Base-by-base conservation (phyloP, 2,113 vertebrate species). In the Campylorhamphus procurvoides region DNA sequence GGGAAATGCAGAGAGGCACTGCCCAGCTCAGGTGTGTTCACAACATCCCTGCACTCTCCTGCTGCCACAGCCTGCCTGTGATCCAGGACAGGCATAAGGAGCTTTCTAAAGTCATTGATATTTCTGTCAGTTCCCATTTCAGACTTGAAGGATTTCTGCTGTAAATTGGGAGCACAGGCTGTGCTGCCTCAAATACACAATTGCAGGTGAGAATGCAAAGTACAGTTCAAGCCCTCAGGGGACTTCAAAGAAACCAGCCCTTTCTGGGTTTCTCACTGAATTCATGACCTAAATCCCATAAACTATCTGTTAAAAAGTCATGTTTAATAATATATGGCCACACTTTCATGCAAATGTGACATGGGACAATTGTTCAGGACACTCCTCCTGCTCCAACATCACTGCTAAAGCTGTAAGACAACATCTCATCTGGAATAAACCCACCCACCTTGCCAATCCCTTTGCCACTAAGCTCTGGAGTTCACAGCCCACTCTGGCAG, bases 331-430 rank as follows among this genome's bases (percentile, higher is more conserved):
- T 6, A 39, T 18, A 37, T 4, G 18, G 18, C 42, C 55, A 55
- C 39, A 59, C 24, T n/a, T 39, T 16, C 53, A 10, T 4, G 14
- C 10, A 40, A 27, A 59, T 46, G 1, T 35, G 37, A 55, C 13
- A 17, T 1, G 18, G 44, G 35, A 15, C n/a, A 63, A 29, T 10
- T 18, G 27, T 24, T 11, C 9, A 47, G 62, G 31, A 42, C n/a
- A 4, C 31, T n/a, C 47, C 52, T 14, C 25, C 44, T n/a, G 9
- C 72, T 53, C 24, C 9, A 1, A 2, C 0, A 0, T 3, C 8
- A 3, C 59, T 63, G 80, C 84, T 16, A 2, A 28, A 40, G 42
- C 66, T 59, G 31, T 9, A 13, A 28, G 31, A 27, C 5, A 12
- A 1, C 27, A 29, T 2, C 62, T 49, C 31, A 7, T 2, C 47